phyloP scores from a whole-genome alignment of 2,113 vertebrate genomes.

The Amblyopsis rosae region DNA sequence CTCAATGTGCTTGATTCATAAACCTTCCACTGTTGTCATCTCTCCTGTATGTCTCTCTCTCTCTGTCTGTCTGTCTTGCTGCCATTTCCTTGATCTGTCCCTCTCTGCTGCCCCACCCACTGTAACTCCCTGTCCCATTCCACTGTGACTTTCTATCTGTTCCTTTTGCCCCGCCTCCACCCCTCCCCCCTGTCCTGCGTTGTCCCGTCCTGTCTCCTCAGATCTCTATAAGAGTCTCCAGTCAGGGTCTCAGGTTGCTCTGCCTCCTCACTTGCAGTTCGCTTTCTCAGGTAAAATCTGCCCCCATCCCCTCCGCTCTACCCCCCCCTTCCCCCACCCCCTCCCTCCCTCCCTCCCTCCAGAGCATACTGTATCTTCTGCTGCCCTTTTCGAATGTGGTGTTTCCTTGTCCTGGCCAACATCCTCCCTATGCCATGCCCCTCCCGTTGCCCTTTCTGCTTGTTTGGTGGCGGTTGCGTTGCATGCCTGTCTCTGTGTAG shows the following conservation, averaged over 20 bases:
- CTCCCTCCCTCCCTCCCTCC: neutral
- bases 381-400: slow-evolving; percentile 17
- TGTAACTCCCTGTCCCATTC: neutral
- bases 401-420: slow-evolving; percentile 17
- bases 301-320: neutral
- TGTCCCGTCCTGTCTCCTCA: slow-evolving; percentile 75
- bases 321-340: neutral
- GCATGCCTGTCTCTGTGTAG: slow-evolving; percentile 21
- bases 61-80: neutral
- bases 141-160: slow-evolving; percentile 1
- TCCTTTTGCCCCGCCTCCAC: slow-evolving; percentile 20
- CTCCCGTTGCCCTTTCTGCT: slow-evolving; percentile 34
- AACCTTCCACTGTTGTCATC: neutral
- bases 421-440: slow-evolving; percentile 28
- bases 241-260: slow-evolving; percentile 90
- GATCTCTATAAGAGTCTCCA: slow-evolving; percentile 99
- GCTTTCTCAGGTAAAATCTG: slow-evolving; percentile 91
- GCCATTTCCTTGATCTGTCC: neutral
- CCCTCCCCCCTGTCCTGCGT: slow-evolving; percentile 22
- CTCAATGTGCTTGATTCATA: neutral
- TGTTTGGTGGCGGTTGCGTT: slow-evolving; percentile 47
- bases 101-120: slow-evolving; percentile 9
- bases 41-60: neutral
- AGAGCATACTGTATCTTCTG: slow-evolving; percentile 11
- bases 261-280: slow-evolving; percentile 96